A percentile compares a stretch with the other conserved stretches of the same genome.
These are phyloP conservation scores for Thalassarche chlororhynchos DNA, from an alignment of 2,113 vertebrate species.

Conservation along the genomic window DNA sequence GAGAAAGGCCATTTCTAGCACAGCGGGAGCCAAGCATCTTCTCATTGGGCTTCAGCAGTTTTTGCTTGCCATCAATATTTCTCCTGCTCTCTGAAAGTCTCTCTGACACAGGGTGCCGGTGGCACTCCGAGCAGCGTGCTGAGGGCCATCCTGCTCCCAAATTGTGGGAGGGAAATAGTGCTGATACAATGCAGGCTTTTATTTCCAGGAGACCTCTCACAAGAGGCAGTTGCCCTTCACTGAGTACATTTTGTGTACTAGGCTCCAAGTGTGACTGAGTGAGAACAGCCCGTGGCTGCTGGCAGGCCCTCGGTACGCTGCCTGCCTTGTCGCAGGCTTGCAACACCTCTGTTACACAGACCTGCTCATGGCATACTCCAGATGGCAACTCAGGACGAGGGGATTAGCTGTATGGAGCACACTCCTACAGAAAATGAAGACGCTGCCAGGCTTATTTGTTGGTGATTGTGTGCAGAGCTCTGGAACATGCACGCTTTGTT, in stretches of 20 bases:
- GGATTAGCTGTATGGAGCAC: constrained; percentile 4
- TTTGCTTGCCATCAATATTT: neutral
- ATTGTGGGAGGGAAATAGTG: neutral
- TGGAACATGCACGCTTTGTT: neutral
- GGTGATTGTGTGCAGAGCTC: neutral
- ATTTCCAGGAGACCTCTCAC: neutral
- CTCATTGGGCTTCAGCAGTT: neutral
- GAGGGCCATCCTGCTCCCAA: neutral
- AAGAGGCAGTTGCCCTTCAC: neutral
- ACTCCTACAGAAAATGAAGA: neutral
- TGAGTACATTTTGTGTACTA: neutral
- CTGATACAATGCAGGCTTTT: neutral
- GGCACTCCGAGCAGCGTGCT: neutral
- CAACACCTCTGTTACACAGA: neutral
- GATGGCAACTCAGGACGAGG: constrained; percentile 5
- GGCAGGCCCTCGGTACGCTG: neutral
- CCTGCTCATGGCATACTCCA: neutral
- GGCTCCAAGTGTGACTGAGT: constrained; percentile 15
- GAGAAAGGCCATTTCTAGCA: neutral
- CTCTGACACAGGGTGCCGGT: accelerated
- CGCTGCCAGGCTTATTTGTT: neutral
- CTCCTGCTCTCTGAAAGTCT: neutral
- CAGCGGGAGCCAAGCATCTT: neutral
- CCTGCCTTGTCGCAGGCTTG: neutral
- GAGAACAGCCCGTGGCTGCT: neutral